phyloP scores from a whole-genome alignment of 2,113 vertebrate species.

The Fulica atra region DNA sequence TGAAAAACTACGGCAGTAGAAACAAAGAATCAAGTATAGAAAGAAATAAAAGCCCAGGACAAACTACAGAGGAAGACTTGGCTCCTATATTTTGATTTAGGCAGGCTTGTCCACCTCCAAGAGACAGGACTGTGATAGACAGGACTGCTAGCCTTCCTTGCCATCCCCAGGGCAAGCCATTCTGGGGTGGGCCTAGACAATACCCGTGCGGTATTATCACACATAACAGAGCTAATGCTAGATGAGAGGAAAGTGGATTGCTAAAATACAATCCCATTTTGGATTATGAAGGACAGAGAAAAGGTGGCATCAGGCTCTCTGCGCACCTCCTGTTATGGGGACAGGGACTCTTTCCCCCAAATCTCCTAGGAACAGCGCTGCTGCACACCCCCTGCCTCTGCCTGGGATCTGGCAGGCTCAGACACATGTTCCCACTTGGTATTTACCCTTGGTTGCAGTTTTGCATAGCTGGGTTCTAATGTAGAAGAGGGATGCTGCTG shows the following conservation, averaged over 20 bases:
- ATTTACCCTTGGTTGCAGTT: background rate
- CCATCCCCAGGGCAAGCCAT: fast-evolving
- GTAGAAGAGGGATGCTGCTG: too few relatives aligned
- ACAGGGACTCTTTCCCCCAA: background rate
- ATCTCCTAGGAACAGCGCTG: background rate
- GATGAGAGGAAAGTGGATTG: background rate
- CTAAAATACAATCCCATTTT: background rate
- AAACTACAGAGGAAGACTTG: background rate
- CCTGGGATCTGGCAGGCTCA: background rate
- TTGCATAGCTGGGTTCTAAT: too few relatives aligned
- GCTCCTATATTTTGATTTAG: background rate
- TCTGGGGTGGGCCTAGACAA: background rate
- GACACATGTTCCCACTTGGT: background rate
- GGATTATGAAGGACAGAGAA: background rate
- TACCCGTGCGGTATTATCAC: background rate
- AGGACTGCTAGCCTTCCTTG: background rate
- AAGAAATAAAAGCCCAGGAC: background rate
- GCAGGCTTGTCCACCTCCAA: background rate
- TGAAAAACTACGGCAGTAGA: background rate
- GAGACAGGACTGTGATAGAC: background rate
- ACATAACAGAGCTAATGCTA: fast-evolving
- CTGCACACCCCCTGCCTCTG: background rate
- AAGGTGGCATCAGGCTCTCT: background rate
- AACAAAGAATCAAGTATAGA: conserved; percentile 33
- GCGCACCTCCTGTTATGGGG: fast-evolving